A percentile compares a stretch with the other conserved stretches of the same genome.
Evolutionary conservation across 2,797 vertebrate genomes (phyloP).

Genomic region (Pangasius krempfi): DNA sequence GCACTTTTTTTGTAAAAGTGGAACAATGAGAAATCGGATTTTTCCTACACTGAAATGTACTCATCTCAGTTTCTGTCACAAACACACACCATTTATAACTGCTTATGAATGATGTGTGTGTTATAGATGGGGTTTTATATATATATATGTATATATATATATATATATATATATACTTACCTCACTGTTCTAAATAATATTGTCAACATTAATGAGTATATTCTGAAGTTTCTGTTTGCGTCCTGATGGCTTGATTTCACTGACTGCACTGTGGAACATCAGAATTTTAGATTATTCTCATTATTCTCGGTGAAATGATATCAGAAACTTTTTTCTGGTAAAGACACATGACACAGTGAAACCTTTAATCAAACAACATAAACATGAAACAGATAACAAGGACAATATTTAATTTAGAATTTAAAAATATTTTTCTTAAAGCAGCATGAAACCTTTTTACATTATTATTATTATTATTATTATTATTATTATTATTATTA

Average conservation of each 20-base stretch:
- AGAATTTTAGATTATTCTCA: not conserved
- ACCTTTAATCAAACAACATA: not conserved
- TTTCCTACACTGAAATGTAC: slow-evolving; percentile 1
- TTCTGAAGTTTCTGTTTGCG: not conserved
- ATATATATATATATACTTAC: no score
- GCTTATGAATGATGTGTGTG: not conserved
- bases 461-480: not conserved
- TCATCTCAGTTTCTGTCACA: not conserved
- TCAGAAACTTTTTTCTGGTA: not conserved
- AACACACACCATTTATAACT: not conserved
- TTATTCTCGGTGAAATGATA: not conserved
- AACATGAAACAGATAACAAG: not conserved
- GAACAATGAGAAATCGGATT: slow-evolving; percentile 20
- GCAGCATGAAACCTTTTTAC: not conserved
- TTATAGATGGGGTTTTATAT: not conserved
- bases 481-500: not conserved
- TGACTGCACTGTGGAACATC: not conserved
- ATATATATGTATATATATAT: no score
- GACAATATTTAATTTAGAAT: not conserved
- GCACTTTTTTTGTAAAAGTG: not conserved
- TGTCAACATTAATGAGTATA: no score
- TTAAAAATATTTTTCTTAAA: not conserved
- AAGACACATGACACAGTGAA: not conserved
- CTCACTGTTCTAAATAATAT: no score
- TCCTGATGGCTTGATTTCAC: not conserved